These are phyloP conservation scores for Ornithoptera alexandrae DNA, from an alignment of 2,888 invertebrate genomes.

Conservation along the genomic window DNA sequence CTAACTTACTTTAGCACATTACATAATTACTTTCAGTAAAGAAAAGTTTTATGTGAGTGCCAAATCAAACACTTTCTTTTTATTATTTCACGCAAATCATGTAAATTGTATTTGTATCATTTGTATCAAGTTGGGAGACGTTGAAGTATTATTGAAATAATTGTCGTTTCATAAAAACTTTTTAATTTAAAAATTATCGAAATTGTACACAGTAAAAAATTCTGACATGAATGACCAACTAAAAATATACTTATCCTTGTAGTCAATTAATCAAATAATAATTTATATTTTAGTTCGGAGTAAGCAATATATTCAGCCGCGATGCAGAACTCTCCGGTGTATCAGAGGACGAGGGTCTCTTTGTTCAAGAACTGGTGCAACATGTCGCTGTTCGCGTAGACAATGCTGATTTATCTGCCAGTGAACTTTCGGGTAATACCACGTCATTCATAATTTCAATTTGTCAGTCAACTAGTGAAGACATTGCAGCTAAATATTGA, in stretches of 20 bases:
- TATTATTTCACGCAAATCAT: too few relatives aligned
- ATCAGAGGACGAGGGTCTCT: conserved; percentile 80
- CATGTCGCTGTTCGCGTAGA: conserved; percentile 83
- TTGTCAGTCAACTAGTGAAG: too few relatives aligned
- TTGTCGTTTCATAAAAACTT: too few relatives aligned
- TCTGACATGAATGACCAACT: too few relatives aligned
- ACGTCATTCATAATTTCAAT: too few relatives aligned
- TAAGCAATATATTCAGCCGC: conserved; percentile 80
- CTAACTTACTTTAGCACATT: background rate
- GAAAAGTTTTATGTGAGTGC: too few relatives aligned
- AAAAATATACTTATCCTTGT: background rate
- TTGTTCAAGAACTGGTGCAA: conserved; percentile 83
- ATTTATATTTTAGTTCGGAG: conserved; percentile 65
- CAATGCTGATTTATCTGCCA: conserved; percentile 71
- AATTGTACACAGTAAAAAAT: too few relatives aligned
- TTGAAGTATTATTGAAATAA: too few relatives aligned
- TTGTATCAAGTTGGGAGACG: too few relatives aligned
- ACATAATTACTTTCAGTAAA: background rate
- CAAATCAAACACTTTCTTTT: background rate
- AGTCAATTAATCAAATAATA: background rate
- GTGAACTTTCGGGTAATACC: conserved; percentile 68
- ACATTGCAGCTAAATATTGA: too few relatives aligned
- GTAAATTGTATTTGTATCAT: too few relatives aligned
- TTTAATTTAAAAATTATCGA: too few relatives aligned
- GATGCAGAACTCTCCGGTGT: conserved; percentile 81